These are phyloP conservation scores for Triplophysa yarkandensis DNA, from an alignment of 2,797 vertebrate species.

Conservation along the genomic window DNA sequence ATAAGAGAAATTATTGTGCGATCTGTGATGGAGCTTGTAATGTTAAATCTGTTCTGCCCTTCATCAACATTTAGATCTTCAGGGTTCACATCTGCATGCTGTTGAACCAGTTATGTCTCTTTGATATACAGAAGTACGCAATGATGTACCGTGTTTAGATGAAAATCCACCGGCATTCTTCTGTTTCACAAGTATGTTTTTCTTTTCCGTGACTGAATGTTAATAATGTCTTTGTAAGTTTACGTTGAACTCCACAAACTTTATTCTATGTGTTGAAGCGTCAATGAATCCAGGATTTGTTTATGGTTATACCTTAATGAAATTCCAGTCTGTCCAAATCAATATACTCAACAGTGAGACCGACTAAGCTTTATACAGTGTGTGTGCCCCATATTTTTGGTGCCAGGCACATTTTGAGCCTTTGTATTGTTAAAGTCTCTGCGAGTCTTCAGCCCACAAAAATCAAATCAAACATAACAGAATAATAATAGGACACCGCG, in stretches of 20 bases:
- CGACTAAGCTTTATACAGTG: constrained; percentile 5
- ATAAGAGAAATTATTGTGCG: constrained; percentile 21
- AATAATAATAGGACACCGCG: constrained; percentile 62
- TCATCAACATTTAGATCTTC: neutral
- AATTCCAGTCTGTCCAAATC: constrained; percentile 42
- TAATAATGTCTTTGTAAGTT: neutral
- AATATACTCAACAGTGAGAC: constrained; percentile 9
- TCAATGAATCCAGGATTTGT: constrained; percentile 5
- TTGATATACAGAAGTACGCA: neutral
- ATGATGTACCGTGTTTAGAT: constrained; percentile 1
- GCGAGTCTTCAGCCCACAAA: constrained; percentile 61
- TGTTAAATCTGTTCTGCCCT: constrained; percentile 4
- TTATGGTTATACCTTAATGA: constrained; percentile 32
- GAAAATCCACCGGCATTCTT: neutral
- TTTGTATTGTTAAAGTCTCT: constrained; percentile 56
- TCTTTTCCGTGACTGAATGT: neutral
- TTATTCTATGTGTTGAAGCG: constrained; percentile 11
- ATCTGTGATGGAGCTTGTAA: neutral
- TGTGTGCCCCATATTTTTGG: constrained; percentile 37
- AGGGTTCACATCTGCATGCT: neutral
- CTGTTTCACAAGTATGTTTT: neutral
- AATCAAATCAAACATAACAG: constrained; percentile 60
- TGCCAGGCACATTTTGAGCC: constrained; percentile 42
- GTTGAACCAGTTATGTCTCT: neutral
- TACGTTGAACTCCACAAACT: constrained; percentile 5